Evolutionary conservation across 2,113 vertebrate genomes (phyloP).

Genomic region (Embiotoca jacksoni): DNA sequence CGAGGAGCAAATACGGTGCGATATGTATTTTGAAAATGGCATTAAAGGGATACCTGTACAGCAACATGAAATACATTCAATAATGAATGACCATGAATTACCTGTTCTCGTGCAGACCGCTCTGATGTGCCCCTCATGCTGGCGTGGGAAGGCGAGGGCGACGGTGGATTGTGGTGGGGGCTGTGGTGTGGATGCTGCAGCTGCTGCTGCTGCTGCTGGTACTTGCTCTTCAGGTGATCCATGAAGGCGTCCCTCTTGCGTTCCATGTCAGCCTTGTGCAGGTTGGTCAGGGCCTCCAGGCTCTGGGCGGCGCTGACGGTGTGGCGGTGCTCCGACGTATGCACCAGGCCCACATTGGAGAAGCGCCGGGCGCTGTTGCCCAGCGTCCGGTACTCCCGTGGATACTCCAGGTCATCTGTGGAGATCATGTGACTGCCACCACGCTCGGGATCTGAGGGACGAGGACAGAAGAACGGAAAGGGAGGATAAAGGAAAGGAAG

Average conservation of each 20-base stretch:
- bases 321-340: constrained; percentile 97
- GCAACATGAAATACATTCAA: neutral
- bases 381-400: constrained; percentile 95
- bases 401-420: constrained; percentile 97
- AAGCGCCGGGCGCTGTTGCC: constrained; percentile 94
- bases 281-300: constrained; percentile 95
- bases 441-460: constrained; percentile 91
- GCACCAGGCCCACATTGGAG: constrained; percentile 98
- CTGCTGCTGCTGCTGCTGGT: constrained; percentile 93
- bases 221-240: constrained; percentile 99
- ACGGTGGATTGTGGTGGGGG: constrained; percentile 82
- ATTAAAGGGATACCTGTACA: too few species aligned
- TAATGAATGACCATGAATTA: constrained; percentile 49
- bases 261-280: constrained; percentile 97
- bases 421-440: constrained; percentile 98
- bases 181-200: constrained; percentile 88
- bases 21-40: too few species aligned
- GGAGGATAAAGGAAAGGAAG: constrained; percentile 11
- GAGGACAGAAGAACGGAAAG: constrained; percentile 7
- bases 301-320: constrained; percentile 96
- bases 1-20: too few species aligned
- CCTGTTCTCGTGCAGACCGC: constrained; percentile 91
- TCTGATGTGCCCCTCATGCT: constrained; percentile 90
- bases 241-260: constrained; percentile 96
- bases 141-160: constrained; percentile 83